Evolutionary conservation across 2,113 vertebrate genomes (phyloP), one percentile per base, ranked within the genome.

Genomic region (Oriolus oriolus): DNA sequence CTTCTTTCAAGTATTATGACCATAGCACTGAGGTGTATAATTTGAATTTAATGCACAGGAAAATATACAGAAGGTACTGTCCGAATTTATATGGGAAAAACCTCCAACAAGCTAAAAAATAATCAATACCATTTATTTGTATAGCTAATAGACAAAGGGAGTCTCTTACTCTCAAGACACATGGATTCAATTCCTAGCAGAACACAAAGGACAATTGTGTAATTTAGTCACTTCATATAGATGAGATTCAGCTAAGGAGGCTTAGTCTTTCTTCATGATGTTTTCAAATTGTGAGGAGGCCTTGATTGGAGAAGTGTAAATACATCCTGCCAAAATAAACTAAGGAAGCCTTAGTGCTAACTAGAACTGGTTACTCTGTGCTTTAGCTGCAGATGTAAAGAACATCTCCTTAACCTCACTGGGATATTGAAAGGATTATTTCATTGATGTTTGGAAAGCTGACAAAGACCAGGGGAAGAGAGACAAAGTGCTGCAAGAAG

Each of bases 261-360:
- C 24, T 50, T 80, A 64, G 52, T 74, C 31, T 91, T 69, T 64
- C 57, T 84, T 92, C 87, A 61, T 54, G n/a, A 92, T 94, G 73
- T 96, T 96, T 94, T 90, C n/a, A 69, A 30, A 87, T 41, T 33
- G 28, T 91, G 80, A 95, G 80, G 80, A 92, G 73, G 30, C 44
- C 61, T 89, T 82, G 65, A 89, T 26, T 84, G 65, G 65, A 88
- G 73, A 66, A 90, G 19, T 37, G 30, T 78, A 93, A 89, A 92
- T 92, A 71, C 21, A 90, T 90, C 28, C 80, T 92, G 75, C 47
- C 79, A 74, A 76, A 80, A 85, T 16, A 88, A 87, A 49, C 52
- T 59, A 30, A 77, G 83, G 54, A 83, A 75, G 13, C 44, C 41
- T 53, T 68, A 52, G 65, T 53, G 69, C 52, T 89, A 78, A 80